Conservation (phyloP, 2,797 vertebrate species). For the Aldrovandia affinis region DNA sequence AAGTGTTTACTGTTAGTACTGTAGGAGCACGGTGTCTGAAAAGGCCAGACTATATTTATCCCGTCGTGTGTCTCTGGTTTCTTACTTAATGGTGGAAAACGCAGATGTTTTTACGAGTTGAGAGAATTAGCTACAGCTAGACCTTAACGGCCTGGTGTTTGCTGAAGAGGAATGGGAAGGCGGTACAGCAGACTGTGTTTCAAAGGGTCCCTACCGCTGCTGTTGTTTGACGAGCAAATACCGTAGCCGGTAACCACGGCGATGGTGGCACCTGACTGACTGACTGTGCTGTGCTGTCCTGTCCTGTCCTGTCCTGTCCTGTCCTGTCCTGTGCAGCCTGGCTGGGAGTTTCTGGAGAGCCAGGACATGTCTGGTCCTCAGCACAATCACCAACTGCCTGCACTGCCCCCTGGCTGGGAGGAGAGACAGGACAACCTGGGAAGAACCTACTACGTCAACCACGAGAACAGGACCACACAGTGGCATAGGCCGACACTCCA, state of each 20-base stretch:
- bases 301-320: slow-evolving; percentile 22
- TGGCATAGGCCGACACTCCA: slow-evolving; percentile 88
- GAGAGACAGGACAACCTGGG: slow-evolving; percentile 95
- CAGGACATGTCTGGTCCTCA: slow-evolving; percentile 83
- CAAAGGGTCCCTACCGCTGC: neutral
- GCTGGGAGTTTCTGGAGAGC: slow-evolving; percentile 92
- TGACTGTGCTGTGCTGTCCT: neutral
- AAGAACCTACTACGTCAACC: slow-evolving; percentile 93
- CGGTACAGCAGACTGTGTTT: neutral
- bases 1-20: slow-evolving; percentile 11
- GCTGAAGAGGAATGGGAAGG: neutral
- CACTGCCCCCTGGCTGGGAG: slow-evolving; percentile 93
- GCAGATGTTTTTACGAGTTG: neutral
- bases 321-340: slow-evolving; percentile 71
- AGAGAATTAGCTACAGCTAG: neutral
- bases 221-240: slow-evolving; percentile 28
- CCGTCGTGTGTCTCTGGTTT: neutral
- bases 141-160: neutral
- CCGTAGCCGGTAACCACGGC: neutral
- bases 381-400: slow-evolving; percentile 79
- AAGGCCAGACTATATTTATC: slow-evolving; percentile 31
- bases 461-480: slow-evolving; percentile 89
- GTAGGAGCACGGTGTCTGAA: slow-evolving; percentile 32
- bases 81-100: slow-evolving; percentile 13
- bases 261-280: neutral